Percentiles rank a stretch among this genome's conserved stretches.
Evolutionary conservation across 2,113 vertebrate genomes (phyloP).

Genomic region (Glaucomys volans): DNA sequence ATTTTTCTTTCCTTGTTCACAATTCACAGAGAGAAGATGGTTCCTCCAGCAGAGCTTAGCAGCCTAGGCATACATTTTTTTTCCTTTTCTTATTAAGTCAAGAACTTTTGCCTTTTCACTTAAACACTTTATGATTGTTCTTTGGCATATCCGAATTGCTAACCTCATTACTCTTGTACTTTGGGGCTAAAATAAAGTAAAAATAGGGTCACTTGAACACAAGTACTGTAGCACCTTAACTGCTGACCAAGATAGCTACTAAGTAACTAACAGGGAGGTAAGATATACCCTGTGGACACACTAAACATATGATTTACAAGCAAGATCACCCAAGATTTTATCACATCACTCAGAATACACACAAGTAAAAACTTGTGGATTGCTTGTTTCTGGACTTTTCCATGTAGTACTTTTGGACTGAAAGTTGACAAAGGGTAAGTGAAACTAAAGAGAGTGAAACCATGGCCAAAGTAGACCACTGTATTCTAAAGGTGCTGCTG

Average conservation of each 20-base stretch:
- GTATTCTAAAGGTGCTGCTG: not conserved
- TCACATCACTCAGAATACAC: no score
- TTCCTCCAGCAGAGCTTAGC: not conserved
- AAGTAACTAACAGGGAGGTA: not conserved
- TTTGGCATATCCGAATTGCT: not conserved
- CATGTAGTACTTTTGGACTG: not conserved
- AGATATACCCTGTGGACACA: not conserved
- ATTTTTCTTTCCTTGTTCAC: not conserved
- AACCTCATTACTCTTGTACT: not conserved
- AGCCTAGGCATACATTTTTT: not conserved
- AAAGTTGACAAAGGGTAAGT: no score
- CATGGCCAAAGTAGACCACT: not conserved
- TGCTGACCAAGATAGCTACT: no score
- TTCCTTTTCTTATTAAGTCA: not conserved
- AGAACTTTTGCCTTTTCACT: not conserved
- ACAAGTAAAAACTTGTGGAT: not conserved
- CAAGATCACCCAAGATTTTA: not conserved
- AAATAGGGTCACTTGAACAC: not conserved
- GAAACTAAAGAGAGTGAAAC: no score
- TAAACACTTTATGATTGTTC: not conserved
- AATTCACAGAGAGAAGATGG: not conserved
- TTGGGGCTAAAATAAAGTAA: not conserved
- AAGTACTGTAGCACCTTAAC: no score
- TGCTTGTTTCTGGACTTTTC: not conserved
- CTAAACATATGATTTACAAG: not conserved